Conservation (phyloP, 1,140 invertebrate genomes). For the Cydia strobilella region DNA sequence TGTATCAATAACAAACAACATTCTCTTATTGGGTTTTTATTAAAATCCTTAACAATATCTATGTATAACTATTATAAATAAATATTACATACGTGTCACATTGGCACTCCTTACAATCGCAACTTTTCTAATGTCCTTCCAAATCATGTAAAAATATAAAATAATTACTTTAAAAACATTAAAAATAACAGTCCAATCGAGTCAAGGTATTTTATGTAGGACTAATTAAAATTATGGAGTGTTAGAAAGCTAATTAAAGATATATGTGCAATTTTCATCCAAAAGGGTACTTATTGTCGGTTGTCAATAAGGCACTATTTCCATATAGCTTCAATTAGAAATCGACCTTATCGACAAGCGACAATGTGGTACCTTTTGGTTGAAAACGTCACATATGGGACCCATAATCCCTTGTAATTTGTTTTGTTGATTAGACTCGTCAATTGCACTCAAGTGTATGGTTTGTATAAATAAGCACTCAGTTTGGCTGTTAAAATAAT, state of each 20-base stretch:
- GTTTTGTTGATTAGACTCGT: constrained; percentile 25
- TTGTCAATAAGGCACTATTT: no score
- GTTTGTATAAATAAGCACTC: constrained; percentile 6
- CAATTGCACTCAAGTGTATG: neutral
- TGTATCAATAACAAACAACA: constrained; percentile 53
- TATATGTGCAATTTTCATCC: no score
- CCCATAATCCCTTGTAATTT: no score
- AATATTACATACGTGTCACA: constrained; percentile 58
- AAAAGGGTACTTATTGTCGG: no score
- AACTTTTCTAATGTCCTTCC: constrained; percentile 45
- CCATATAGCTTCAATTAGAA: no score
- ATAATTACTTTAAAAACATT: constrained; percentile 46
- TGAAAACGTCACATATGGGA: no score
- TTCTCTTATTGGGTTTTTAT: constrained; percentile 57
- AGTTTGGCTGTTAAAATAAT: constrained; percentile 9
- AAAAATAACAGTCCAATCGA: constrained; percentile 47
- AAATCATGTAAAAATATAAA: constrained; percentile 50
- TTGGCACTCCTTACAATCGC: constrained; percentile 63
- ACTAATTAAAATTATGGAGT: neutral
- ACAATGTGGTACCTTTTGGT: no score
- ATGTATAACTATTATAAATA: constrained; percentile 67
- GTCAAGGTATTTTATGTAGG: neutral
- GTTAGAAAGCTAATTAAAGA: constrained; percentile 20
- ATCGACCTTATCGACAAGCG: no score
- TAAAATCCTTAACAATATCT: constrained; percentile 68